Evolutionary conservation across 2,888 invertebrate genomes (phyloP).

Genomic region (Agrochola lychnidis): DNA sequence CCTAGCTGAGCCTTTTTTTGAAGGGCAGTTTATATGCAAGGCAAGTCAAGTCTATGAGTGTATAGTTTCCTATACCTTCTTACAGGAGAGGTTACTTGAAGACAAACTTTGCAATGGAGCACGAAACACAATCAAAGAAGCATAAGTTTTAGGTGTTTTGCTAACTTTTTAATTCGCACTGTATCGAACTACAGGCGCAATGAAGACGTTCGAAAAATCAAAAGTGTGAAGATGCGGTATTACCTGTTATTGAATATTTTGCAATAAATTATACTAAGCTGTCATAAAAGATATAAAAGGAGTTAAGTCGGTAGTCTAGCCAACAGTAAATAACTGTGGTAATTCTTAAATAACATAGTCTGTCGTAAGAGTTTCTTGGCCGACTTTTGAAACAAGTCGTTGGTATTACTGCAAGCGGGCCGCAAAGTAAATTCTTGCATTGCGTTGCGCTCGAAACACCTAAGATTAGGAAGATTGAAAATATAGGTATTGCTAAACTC

Average conservation of each 20-base stretch:
- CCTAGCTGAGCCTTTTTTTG: not conserved
- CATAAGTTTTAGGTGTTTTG: not conserved
- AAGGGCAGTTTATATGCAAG: not conserved
- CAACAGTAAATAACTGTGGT: slow-evolving; percentile 40
- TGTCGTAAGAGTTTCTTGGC: slow-evolving; percentile 65
- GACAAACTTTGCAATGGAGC: not conserved
- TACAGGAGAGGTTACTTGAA: not conserved
- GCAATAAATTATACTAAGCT: slow-evolving; percentile 39
- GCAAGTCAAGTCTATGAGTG: not conserved
- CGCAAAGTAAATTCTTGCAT: slow-evolving; percentile 43
- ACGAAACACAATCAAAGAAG: not conserved
- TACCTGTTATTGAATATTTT: slow-evolving; percentile 11
- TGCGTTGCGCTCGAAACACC: slow-evolving; percentile 16
- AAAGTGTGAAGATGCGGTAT: slow-evolving; percentile 18
- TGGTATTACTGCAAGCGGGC: slow-evolving; percentile 42
- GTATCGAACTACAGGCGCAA: not conserved
- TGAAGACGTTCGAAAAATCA: slow-evolving; percentile 7
- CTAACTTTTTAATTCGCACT: not conserved
- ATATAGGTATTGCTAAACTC: not conserved
- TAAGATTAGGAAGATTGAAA: slow-evolving; percentile 2
- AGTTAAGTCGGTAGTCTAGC: slow-evolving; percentile 37
- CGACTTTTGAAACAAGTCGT: slow-evolving; percentile 64
- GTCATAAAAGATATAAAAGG: slow-evolving; percentile 19
- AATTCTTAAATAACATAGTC: slow-evolving; percentile 60
- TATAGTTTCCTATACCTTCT: not conserved